phyloP scores from a whole-genome alignment of 2,888 invertebrate species.

The Phengaris arion region DNA sequence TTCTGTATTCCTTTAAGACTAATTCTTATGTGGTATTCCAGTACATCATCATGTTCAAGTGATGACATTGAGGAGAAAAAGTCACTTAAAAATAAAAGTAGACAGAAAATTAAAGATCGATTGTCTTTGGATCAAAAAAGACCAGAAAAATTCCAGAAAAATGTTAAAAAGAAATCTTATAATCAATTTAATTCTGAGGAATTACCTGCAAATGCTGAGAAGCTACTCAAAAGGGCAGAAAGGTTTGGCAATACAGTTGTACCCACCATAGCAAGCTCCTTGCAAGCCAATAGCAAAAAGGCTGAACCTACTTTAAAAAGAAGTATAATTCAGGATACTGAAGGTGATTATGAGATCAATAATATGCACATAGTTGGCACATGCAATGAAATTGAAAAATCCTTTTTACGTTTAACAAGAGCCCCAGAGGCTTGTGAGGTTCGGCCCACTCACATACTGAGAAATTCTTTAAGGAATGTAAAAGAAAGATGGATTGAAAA shows the following conservation, averaged over 20 bases:
- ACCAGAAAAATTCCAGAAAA: constrained; percentile 70
- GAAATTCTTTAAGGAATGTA: constrained; percentile 91
- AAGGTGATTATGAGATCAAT: constrained; percentile 89
- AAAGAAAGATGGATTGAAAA: constrained; percentile 94
- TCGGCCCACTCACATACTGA: constrained; percentile 92
- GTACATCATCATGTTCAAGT: constrained; percentile 75
- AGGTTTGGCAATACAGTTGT: constrained; percentile 83
- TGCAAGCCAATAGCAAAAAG: constrained; percentile 57
- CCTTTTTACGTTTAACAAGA: constrained; percentile 96
- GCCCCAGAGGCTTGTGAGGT: constrained; percentile 96
- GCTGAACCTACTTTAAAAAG: constrained; percentile 56
- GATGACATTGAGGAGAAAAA: constrained; percentile 78
- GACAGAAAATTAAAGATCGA: constrained; percentile 80
- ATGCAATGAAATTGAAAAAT: constrained; percentile 96
- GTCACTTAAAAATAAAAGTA: constrained; percentile 58
- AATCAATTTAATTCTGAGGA: constrained; percentile 84
- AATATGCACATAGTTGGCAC: constrained; percentile 96
- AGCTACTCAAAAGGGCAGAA: constrained; percentile 92
- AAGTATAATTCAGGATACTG: constrained; percentile 78
- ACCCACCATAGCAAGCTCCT: constrained; percentile 73
- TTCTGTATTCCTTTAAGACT: neutral
- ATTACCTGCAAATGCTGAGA: constrained; percentile 86
- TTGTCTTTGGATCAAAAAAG: constrained; percentile 72
- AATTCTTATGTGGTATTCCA: constrained; percentile 47
- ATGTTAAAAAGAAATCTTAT: constrained; percentile 80